phyloP scores from a whole-genome alignment of 2,888 invertebrate genomes.

The Idaea aversata region DNA sequence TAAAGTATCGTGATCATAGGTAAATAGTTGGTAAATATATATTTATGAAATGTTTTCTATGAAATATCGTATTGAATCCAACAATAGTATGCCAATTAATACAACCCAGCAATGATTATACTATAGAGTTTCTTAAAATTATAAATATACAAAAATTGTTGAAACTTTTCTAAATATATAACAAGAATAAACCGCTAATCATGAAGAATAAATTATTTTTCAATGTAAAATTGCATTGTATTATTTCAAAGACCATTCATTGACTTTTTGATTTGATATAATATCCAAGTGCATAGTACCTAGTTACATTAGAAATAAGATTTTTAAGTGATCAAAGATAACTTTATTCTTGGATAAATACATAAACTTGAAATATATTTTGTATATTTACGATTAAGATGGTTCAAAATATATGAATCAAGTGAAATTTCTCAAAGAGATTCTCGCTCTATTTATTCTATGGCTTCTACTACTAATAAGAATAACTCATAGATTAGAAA shows the following conservation, averaged over 20 bases:
- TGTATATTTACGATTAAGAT: no score
- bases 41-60: conserved; percentile 54
- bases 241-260: conserved; percentile 39
- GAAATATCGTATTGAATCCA: conserved; percentile 60
- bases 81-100: conserved; percentile 78
- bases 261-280: background rate
- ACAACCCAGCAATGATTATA: conserved; percentile 74
- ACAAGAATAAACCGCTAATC: conserved; percentile 72
- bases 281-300: background rate
- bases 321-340: background rate
- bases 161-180: conserved; percentile 79
- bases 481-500: no score
- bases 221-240: conserved; percentile 61
- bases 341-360: no score
- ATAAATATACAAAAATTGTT: conserved; percentile 78
- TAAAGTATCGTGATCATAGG: conserved; percentile 11
- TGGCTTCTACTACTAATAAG: no score
- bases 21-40: conserved; percentile 35
- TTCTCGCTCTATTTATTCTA: no score
- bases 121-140: conserved; percentile 71
- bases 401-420: no score
- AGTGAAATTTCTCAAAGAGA: no score
- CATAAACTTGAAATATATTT: no score
- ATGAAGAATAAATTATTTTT: conserved; percentile 79
- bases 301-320: background rate